A percentile compares a stretch with the other conserved stretches of the same genome.
Conservation (phyloP, 2,888 invertebrate species). For the Chymomyza procnemis region DNA sequence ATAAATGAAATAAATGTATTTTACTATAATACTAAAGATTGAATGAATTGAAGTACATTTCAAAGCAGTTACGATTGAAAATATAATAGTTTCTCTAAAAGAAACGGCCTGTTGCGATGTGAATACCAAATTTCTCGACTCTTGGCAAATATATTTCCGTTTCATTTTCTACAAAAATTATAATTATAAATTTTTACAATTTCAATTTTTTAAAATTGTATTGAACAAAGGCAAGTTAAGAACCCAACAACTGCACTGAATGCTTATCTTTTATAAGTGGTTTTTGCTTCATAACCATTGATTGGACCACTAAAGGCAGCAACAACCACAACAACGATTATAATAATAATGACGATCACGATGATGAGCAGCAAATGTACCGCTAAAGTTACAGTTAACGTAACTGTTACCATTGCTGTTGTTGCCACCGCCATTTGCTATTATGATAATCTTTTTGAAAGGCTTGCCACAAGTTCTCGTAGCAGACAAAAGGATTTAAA, state of each 20-base stretch:
- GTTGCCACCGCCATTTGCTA: slow-evolving; percentile 25
- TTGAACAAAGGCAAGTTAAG: too few species aligned
- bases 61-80: too few species aligned
- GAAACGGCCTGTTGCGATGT: too few species aligned
- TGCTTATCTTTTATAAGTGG: background rate
- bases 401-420: slow-evolving; percentile 25
- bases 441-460: slow-evolving; percentile 64
- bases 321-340: slow-evolving; percentile 5
- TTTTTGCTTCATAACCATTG: background rate
- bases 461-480: slow-evolving; percentile 58
- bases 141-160: too few species aligned
- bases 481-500: slow-evolving; percentile 68
- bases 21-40: too few species aligned
- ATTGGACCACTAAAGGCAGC: background rate
- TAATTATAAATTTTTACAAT: too few species aligned
- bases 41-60: too few species aligned
- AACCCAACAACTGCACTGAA: background rate
- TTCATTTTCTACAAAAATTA: too few species aligned
- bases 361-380: background rate
- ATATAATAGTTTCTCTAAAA: too few species aligned
- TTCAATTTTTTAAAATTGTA: too few species aligned
- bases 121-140: too few species aligned
- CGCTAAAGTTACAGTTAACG: background rate
- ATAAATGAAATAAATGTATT: too few species aligned
- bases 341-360: background rate